These are phyloP conservation scores for Folsomia candida DNA, from an alignment of 2,888 invertebrate genomes.

Conservation along the genomic window DNA sequence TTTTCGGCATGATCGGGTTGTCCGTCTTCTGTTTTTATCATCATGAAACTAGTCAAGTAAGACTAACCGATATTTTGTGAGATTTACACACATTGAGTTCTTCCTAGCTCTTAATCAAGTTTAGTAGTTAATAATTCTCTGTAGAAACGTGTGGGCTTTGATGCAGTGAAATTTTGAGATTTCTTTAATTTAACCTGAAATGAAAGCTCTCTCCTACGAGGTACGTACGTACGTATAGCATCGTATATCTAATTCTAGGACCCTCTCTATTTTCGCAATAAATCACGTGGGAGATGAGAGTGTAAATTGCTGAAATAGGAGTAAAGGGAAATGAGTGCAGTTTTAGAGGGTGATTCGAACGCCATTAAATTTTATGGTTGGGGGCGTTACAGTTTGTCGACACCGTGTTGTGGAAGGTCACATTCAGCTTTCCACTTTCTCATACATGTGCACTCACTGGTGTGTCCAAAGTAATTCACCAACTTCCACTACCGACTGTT, in stretches of 20 bases:
- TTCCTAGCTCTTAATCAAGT: too few species aligned
- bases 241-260: conserved; percentile 13
- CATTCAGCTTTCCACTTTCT: not conserved
- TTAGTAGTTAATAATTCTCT: too few species aligned
- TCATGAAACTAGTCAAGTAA: too few species aligned
- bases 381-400: conserved; percentile 10
- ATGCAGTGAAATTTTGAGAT: too few species aligned
- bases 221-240: not conserved
- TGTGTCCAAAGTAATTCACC: too few species aligned
- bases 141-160: too few species aligned
- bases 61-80: too few species aligned
- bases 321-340: conserved; percentile 2
- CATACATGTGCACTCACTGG: too few species aligned
- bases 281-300: not conserved
- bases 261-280: conserved; percentile 6
- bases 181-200: not conserved
- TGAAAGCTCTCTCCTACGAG: too few species aligned
- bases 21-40: too few species aligned
- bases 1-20: too few species aligned
- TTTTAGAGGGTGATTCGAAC: conserved; percentile 8
- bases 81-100: not conserved
- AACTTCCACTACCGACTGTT: too few species aligned
- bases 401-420: conserved; percentile 7
- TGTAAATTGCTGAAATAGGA: conserved; percentile 1
- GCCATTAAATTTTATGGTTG: conserved; percentile 8